Percentiles rank a stretch among this genome's conserved stretches.
These are phyloP conservation scores for Orthochromis malagaraziensis DNA, from an alignment of 2,113 vertebrate genomes.

Conservation along the genomic window DNA sequence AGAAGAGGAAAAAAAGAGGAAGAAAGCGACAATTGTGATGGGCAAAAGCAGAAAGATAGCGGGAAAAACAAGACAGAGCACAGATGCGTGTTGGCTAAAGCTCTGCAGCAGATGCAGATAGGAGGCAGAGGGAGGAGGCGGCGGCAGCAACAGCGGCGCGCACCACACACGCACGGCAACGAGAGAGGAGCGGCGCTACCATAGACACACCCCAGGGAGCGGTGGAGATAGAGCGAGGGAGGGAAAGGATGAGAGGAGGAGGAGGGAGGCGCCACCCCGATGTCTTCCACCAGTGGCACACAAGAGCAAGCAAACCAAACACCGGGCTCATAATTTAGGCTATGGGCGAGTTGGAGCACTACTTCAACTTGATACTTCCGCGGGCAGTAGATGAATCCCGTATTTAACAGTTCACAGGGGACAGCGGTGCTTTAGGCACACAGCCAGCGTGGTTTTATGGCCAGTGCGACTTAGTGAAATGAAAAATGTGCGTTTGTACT, in stretches of 20 bases:
- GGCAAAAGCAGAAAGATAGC: neutral
- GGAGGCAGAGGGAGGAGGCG: slow-evolving; percentile 42
- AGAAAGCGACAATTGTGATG: neutral
- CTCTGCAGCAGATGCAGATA: slow-evolving; percentile 65
- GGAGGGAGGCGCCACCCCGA: slow-evolving; percentile 8
- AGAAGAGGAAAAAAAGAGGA: neutral
- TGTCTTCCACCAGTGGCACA: slow-evolving; percentile 34
- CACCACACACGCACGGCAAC: neutral
- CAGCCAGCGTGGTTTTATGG: neutral
- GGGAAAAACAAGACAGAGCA: neutral
- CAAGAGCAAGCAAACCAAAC: slow-evolving; percentile 45
- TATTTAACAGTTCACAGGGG: slow-evolving; percentile 44
- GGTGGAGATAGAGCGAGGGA: slow-evolving; percentile 25
- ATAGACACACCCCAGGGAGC: slow-evolving; percentile 69
- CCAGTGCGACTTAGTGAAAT: neutral
- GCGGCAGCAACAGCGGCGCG: slow-evolving; percentile 1
- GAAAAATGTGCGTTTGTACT: neutral
- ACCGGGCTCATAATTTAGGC: slow-evolving; percentile 40
- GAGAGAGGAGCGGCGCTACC: slow-evolving; percentile 20
- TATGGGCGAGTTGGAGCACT: slow-evolving; percentile 43
- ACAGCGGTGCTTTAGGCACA: neutral
- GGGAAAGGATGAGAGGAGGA: neutral
- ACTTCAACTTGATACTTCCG: slow-evolving; percentile 53
- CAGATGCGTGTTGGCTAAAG: slow-evolving; percentile 38
- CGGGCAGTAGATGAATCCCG: slow-evolving; percentile 39